A percentile compares a stretch with the other conserved stretches of the same genome.
Conservation (phyloP, 2,888 invertebrate species). For the Marasmarcha lunaedactyla region DNA sequence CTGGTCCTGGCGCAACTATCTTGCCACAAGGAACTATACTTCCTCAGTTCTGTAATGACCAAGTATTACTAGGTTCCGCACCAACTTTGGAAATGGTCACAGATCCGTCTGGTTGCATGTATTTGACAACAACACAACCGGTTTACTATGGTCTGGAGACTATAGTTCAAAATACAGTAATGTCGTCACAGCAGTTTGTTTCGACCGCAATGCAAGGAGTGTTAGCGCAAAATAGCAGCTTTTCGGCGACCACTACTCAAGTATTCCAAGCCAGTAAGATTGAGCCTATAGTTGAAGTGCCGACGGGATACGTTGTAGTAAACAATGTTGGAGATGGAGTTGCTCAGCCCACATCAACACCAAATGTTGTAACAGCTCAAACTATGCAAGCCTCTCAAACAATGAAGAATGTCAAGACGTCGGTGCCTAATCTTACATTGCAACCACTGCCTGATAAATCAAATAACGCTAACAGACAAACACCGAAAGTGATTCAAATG, state of each 20-base stretch:
- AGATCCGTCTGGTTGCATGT: slow-evolving; percentile 70
- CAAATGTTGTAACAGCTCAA: slow-evolving; percentile 55
- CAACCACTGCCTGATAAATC: slow-evolving; percentile 61
- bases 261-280: slow-evolving; percentile 89
- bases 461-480: slow-evolving; percentile 37
- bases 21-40: slow-evolving; percentile 71
- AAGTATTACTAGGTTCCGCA: slow-evolving; percentile 72
- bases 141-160: slow-evolving; percentile 88
- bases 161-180: slow-evolving; percentile 88
- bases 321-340: slow-evolving; percentile 71
- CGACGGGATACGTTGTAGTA: slow-evolving; percentile 77
- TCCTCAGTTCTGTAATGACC: slow-evolving; percentile 70
- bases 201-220: slow-evolving; percentile 85
- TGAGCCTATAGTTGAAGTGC: slow-evolving; percentile 83
- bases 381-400: slow-evolving; percentile 48
- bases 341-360: slow-evolving; percentile 37
- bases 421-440: slow-evolving; percentile 55
- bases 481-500: slow-evolving; percentile 61
- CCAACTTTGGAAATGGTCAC: slow-evolving; percentile 75
- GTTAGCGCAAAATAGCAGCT: slow-evolving; percentile 84
- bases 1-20: too few species aligned
- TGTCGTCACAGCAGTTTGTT: slow-evolving; percentile 90
- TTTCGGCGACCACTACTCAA: slow-evolving; percentile 86
- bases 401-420: slow-evolving; percentile 48
- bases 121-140: slow-evolving; percentile 76